A percentile compares a stretch with the other conserved stretches of the same genome.
Conservation (phyloP, 2,888 invertebrate species). For the Brachynemurus nebulosus region DNA sequence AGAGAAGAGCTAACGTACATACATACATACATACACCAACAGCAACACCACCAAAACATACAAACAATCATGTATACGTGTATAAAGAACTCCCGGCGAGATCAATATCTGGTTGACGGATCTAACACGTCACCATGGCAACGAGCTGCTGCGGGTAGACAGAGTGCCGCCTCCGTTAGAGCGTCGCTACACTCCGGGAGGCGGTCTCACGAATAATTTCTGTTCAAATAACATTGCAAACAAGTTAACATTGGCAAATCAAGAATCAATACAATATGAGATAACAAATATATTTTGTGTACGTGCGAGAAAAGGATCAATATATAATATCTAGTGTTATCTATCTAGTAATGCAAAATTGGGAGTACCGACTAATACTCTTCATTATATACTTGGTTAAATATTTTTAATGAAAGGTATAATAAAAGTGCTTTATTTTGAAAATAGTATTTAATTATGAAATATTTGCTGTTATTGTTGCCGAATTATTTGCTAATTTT, state of each 20-base stretch:
- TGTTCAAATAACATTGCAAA: too few species aligned
- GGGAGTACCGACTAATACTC: background rate
- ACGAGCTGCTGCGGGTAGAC: slow-evolving; percentile 11
- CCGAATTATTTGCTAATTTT: too few species aligned
- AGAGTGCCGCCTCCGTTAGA: slow-evolving; percentile 10
- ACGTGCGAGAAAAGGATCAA: background rate
- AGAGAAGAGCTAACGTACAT: background rate
- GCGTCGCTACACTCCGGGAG: too few species aligned
- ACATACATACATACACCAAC: background rate
- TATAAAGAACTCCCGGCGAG: slow-evolving; percentile 7
- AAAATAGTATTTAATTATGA: too few species aligned
- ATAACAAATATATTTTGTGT: background rate
- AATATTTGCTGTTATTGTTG: too few species aligned
- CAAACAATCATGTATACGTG: too few species aligned
- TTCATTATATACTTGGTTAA: background rate
- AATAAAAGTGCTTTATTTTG: too few species aligned
- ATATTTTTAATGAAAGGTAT: too few species aligned
- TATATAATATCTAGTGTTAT: background rate
- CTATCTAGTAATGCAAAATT: too few species aligned
- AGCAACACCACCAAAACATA: too few species aligned
- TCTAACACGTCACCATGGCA: slow-evolving; percentile 5
- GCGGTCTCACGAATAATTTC: too few species aligned
- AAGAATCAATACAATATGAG: background rate
- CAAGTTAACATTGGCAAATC: slow-evolving; percentile 1
- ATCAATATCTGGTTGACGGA: slow-evolving; percentile 8